Evolutionary conservation across 1,140 invertebrate species (phyloP).

Genomic region (Hypsibius dujardini): DNA sequence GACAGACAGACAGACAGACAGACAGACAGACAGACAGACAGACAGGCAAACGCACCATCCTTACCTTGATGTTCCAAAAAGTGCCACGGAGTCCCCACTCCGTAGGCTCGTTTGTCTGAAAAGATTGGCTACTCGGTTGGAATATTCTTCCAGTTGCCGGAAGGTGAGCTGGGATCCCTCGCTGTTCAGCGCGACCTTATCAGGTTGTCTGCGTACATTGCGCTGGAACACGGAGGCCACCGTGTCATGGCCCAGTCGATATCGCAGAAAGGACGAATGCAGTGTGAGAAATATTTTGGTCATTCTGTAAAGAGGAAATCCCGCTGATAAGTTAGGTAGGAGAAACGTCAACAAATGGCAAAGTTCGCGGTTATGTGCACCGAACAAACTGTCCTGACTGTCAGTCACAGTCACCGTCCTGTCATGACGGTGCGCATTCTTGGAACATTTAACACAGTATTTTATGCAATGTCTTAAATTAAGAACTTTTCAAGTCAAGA

Average conservation of each 20-base stretch:
- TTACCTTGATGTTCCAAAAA: conserved; percentile 38
- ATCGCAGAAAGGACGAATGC: background rate
- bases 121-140: conserved; percentile 56
- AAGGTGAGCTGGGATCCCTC: background rate
- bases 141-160: conserved; percentile 45
- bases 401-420: too few relatives aligned
- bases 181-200: background rate
- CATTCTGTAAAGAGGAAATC: too few relatives aligned
- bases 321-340: too few relatives aligned
- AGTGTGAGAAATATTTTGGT: too few relatives aligned
- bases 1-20: background rate
- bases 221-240: background rate
- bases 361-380: too few relatives aligned
- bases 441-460: too few relatives aligned
- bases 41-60: background rate
- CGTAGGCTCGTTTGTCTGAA: conserved; percentile 49
- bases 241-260: background rate
- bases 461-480: too few relatives aligned
- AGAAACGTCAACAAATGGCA: too few relatives aligned
- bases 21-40: background rate
- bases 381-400: too few relatives aligned
- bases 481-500: too few relatives aligned
- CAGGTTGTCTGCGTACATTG: background rate
- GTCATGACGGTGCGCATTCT: too few relatives aligned
- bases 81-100: conserved; percentile 56